Base-by-base conservation (phyloP, 2,797 vertebrate genomes). In the Otus scops region DNA sequence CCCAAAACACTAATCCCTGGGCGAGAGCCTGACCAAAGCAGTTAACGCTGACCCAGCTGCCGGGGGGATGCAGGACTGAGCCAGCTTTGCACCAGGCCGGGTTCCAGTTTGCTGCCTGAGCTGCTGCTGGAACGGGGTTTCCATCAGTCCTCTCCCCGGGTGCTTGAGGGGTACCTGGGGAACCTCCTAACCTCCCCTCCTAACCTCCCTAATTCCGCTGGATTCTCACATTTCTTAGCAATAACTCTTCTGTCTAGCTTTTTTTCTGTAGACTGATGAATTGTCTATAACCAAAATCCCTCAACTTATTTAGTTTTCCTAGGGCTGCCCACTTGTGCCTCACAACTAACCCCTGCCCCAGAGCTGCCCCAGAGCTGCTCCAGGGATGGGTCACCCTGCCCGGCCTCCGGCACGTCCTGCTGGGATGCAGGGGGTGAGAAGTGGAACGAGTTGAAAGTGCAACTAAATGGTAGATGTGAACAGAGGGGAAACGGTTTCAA, bases 371-470 rank as follows among this genome's bases (percentile, higher is more conserved):
- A 48, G 23, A 34, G 3, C 75, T 79, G 64, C 43, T 63, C 30
- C 0, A 1, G 64, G 74, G 71, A 41, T 8, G 4, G 67, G 63
- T 32, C 7, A 48, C 61, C 34, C 54, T 30, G 45, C 47, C 79
- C 0, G 0, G 13, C 13, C 64, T 56, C 57, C 17, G 9, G n/a
- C 56, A 14, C 4, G 0, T 38, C 80, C 54, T 15, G 3, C 69
- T 48, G 82, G 67, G 75, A 14, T 24, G 34, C 28, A 43, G 22
- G 43, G 56, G 78, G 53, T 34, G n/a, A 64, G n/a, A 28, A n/a
- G 21, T 17, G 69, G 86, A 91, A 56, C 67, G 23, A 2, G 54
- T 68, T 36, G 30, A 41, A 92, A 94, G 89, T 53, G 86, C 74
- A 79, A 50, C 39, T 36, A 39, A 76, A 34, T 28, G 59, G 48